A percentile compares a stretch with the other conserved stretches of the same genome.
Conservation (phyloP, 2,797 vertebrate genomes). For the Sebastes hubbsi region DNA sequence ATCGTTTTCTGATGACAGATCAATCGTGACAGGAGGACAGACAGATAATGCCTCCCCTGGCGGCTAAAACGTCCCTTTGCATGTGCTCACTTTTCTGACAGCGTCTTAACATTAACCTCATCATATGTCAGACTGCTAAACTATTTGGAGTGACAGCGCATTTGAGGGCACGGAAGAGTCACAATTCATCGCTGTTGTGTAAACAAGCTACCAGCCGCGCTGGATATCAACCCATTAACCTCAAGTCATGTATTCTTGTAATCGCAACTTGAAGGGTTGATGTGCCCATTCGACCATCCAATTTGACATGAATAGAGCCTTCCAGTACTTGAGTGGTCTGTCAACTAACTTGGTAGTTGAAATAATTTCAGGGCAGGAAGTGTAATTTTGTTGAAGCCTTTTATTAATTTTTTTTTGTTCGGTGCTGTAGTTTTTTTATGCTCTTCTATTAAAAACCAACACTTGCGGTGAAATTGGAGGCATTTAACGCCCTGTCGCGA, state of each 20-base stretch:
- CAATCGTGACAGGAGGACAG: conserved; percentile 51
- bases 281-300: neutral
- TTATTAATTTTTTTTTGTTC: neutral
- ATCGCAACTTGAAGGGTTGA: conserved; percentile 4
- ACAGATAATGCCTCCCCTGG: conserved; percentile 50
- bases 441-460: neutral
- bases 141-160: conserved; percentile 41
- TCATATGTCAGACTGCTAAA: conserved; percentile 45
- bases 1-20: conserved; percentile 52
- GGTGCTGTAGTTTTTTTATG: neutral
- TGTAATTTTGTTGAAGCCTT: neutral
- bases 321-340: neutral
- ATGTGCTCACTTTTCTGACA: conserved; percentile 56
- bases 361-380: neutral
- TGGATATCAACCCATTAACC: neutral
- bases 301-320: neutral
- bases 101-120: conserved; percentile 52
- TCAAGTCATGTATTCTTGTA: neutral
- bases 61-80: conserved; percentile 34
- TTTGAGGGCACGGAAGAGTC: conserved; percentile 27
- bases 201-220: conserved; percentile 27
- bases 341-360: neutral
- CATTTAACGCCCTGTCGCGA: neutral
- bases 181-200: conserved; percentile 9
- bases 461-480: neutral